Base-by-base conservation (phyloP, 2,888 invertebrate genomes). In the Tromatobia lineatoria region DNA sequence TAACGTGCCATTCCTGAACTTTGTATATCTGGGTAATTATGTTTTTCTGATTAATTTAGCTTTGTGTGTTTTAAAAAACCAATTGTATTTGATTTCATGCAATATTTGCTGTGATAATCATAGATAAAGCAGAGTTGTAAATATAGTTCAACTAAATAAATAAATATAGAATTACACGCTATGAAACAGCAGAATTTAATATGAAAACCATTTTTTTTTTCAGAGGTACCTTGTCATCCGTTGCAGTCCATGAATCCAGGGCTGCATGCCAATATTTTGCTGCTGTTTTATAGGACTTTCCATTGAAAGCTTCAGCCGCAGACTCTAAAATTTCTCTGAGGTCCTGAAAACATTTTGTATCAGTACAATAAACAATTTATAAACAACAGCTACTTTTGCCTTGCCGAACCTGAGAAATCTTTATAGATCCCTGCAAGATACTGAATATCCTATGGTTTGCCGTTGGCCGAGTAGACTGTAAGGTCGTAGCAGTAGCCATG, bases 191-290 rank as follows among this genome's bases (percentile, higher is more conserved):
- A 13, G 8, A 38, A 4, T 38, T n/a, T n/a, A 8, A 8, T 38
- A 38, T 3, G 4, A 38, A 38, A 8, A 8, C 6, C 4, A 38
- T 38, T 38, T 7, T 57, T 38, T 7, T 57, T 23, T 54, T 54
- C 1, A 7, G 45, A 61, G 23, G 45, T 64, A 84, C 85, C 59
- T 83, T 79, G 23, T 18, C 7, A 38, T 82, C 45, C 1, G 34
- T n/a, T 7, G 42, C 15, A 0, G 25, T 15, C 13, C 79, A 67
- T 1, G 57, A 61, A 42, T 85, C 61, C 6, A 85, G 20, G n/a
- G 82, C 86, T 1, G 34, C 11, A 52, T 78, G 80, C 54, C 80
- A 88, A 61, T 86, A 71, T 25, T 61, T 59, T 10, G 61, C 70
- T 0, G 88, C 83, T 13, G 25, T 52, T 13, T 76, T 54, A 25